Evolutionary conservation across 2,797 vertebrate genomes (phyloP).

Genomic region (Tapirus indicus): DNA sequence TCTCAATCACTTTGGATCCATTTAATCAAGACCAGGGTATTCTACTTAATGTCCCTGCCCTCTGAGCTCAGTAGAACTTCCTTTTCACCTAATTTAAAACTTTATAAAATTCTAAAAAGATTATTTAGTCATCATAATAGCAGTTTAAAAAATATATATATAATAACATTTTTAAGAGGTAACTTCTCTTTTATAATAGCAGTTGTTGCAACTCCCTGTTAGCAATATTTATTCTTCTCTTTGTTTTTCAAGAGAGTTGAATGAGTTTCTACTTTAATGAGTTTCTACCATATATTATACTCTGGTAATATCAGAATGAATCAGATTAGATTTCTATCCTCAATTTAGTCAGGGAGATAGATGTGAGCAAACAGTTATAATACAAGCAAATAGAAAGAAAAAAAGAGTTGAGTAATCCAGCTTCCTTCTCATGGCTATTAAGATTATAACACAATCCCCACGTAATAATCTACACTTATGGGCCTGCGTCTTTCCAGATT

Average conservation of each 20-base stretch:
- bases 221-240: constrained; percentile 26
- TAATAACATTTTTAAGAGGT: not conserved
- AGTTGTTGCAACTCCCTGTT: not conserved
- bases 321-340: not conserved
- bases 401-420: not conserved
- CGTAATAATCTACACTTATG: not conserved
- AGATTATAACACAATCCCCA: not conserved
- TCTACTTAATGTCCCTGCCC: not conserved
- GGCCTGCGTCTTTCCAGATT: not conserved
- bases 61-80: not conserved
- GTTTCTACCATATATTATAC: not conserved
- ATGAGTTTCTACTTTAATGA: constrained; percentile 21
- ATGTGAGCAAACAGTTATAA: not conserved
- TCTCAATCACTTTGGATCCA: not conserved
- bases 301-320: not conserved
- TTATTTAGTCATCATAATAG: not conserved
- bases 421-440: not conserved
- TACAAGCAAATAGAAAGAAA: not conserved
- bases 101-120: constrained; percentile 5
- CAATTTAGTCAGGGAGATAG: not conserved
- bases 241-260: not conserved
- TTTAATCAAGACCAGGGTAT: not conserved
- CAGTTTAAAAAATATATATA: not conserved
- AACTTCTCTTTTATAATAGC: not conserved
- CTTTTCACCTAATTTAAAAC: not conserved